These are phyloP conservation scores for Caenorhabditis virilis DNA, from an alignment of 2,888 invertebrate genomes.

Conservation along the genomic window DNA sequence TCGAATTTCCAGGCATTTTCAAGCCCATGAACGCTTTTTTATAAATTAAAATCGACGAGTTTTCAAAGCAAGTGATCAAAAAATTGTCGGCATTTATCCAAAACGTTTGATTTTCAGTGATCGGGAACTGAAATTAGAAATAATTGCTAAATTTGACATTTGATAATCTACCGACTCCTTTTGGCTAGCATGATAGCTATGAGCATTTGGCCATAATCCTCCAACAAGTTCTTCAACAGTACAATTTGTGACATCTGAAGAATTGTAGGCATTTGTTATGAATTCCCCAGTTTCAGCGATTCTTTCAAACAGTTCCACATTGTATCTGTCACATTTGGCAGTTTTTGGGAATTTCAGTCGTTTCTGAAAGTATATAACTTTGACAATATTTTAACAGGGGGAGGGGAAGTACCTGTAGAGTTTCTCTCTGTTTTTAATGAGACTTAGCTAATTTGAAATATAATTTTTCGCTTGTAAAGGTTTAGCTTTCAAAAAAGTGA, in stretches of 20 bases:
- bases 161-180: slow-evolving; percentile 11
- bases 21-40: slow-evolving; percentile 45
- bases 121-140: slow-evolving; percentile 12
- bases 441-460: not conserved
- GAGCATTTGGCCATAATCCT: slow-evolving; percentile 24
- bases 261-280: slow-evolving; percentile 8
- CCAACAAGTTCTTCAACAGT: slow-evolving; percentile 30
- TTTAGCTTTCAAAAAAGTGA: no score
- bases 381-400: not conserved
- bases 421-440: not conserved
- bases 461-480: not conserved
- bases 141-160: no score
- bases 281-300: slow-evolving; percentile 32
- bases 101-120: slow-evolving; percentile 18
- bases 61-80: slow-evolving; percentile 30
- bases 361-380: slow-evolving; percentile 13
- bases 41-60: slow-evolving; percentile 20
- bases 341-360: slow-evolving; percentile 12
- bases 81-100: slow-evolving; percentile 45
- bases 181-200: slow-evolving; percentile 7
- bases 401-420: no score
- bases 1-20: slow-evolving; percentile 7
- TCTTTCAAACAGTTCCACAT: slow-evolving; percentile 25
- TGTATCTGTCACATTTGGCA: slow-evolving; percentile 19
- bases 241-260: slow-evolving; percentile 17